These are phyloP conservation scores for Caenorhabditis sp. DNA, from an alignment of 2,888 invertebrate genomes.

Conservation along the genomic window DNA sequence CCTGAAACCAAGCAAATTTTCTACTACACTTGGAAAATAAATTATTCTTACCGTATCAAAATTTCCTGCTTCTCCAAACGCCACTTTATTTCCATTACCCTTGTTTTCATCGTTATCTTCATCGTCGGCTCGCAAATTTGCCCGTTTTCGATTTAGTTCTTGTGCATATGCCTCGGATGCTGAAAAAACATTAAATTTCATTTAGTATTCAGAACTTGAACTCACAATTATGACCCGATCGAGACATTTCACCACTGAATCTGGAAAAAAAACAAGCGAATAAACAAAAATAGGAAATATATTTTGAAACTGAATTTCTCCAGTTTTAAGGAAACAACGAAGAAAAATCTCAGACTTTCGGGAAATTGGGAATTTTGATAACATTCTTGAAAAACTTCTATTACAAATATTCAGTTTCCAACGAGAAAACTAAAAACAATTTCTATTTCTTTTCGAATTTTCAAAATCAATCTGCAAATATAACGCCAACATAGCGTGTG, in stretches of 20 bases:
- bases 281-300: background rate
- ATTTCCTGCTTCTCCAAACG: slow-evolving; percentile 84
- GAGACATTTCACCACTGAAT: slow-evolving; percentile 24
- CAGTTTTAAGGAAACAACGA: too few species aligned
- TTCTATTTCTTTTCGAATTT: background rate
- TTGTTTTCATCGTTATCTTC: slow-evolving; percentile 73
- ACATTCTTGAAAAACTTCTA: too few species aligned
- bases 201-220: background rate
- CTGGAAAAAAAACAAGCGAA: slow-evolving; percentile 2
- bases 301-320: too few species aligned
- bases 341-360: too few species aligned
- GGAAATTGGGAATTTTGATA: too few species aligned
- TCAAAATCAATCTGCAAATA: background rate
- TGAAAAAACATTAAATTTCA: background rate
- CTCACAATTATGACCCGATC: slow-evolving; percentile 19
- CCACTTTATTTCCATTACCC: slow-evolving; percentile 75
- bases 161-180: slow-evolving; percentile 38
- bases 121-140: slow-evolving; percentile 74
- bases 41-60: slow-evolving; percentile 79
- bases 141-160: slow-evolving; percentile 39
- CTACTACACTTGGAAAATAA: too few species aligned
- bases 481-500: background rate
- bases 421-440: background rate
- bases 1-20: slow-evolving; percentile 71
- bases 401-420: too few species aligned